Percentiles rank a stretch among this genome's conserved stretches.
phyloP scores from a whole-genome alignment of 2,797 vertebrate genomes.

The Crenuchus spilurus region DNA sequence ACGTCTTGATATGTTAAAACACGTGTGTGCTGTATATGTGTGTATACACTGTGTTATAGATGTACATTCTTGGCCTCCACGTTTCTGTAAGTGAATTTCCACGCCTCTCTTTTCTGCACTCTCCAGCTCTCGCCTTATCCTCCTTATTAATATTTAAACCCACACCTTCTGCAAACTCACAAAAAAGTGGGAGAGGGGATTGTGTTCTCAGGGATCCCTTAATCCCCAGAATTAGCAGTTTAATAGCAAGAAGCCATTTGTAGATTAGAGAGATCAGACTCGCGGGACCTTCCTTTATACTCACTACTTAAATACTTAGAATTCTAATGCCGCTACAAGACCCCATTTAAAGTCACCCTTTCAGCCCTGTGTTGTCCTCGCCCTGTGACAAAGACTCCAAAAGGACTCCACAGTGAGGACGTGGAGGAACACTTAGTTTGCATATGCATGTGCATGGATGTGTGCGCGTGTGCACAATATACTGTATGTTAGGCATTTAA shows the following conservation, averaged over 20 bases:
- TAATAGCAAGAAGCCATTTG: slow-evolving; percentile 77
- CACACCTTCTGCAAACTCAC: slow-evolving; percentile 70
- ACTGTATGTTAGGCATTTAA: slow-evolving; percentile 37
- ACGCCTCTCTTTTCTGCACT: slow-evolving; percentile 64
- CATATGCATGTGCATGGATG: background rate
- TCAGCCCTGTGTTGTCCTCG: slow-evolving; percentile 42
- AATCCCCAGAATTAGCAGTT: slow-evolving; percentile 79
- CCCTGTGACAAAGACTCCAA: slow-evolving; percentile 40
- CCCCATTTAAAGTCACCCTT: slow-evolving; percentile 59
- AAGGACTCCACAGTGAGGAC: slow-evolving; percentile 42
- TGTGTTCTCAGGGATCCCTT: slow-evolving; percentile 76
- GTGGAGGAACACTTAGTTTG: slow-evolving; percentile 30
- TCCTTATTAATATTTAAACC: slow-evolving; percentile 78
- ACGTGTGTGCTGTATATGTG: too few relatives aligned
- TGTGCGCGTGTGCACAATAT: background rate
- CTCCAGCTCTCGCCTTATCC: slow-evolving; percentile 51
- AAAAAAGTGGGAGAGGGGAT: slow-evolving; percentile 66
- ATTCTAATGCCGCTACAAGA: slow-evolving; percentile 63
- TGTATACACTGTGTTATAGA: slow-evolving; percentile 16
- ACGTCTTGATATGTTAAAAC: too few relatives aligned
- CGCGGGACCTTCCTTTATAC: slow-evolving; percentile 68
- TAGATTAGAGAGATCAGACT: slow-evolving; percentile 75
- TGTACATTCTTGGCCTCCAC: slow-evolving; percentile 4
- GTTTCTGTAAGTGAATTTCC: slow-evolving; percentile 61
- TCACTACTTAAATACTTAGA: slow-evolving; percentile 70